Evolutionary conservation across 1,140 invertebrate species (phyloP).

Genomic region (Micrasema longulum): DNA sequence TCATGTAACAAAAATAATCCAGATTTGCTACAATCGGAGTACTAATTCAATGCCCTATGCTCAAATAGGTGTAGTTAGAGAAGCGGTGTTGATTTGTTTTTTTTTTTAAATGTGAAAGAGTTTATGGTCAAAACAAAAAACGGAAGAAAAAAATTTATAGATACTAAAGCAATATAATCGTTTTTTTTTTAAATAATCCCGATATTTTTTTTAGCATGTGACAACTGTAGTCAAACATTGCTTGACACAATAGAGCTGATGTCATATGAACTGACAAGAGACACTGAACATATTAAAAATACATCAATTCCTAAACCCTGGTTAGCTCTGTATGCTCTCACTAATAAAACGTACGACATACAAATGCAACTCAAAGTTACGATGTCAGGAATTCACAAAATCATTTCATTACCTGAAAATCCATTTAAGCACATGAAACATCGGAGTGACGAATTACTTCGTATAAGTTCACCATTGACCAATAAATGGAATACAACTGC

Average conservation of each 20-base stretch:
- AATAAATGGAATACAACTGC: conserved; percentile 38
- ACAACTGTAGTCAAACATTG: conserved; percentile 89
- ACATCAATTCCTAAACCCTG: conserved; percentile 82
- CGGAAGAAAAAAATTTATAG: no score
- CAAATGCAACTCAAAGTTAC: conserved; percentile 20
- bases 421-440: conserved; percentile 36
- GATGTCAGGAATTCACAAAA: conserved; percentile 17
- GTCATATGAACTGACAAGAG: conserved; percentile 65
- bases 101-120: no score
- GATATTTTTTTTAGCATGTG: conserved; percentile 81
- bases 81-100: no score
- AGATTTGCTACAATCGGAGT: no score
- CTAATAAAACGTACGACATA: conserved; percentile 57
- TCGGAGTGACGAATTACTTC: conserved; percentile 15
- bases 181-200: not conserved
- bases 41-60: no score
- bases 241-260: conserved; percentile 79
- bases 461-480: conserved; percentile 1
- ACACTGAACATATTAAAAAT: conserved; percentile 70
- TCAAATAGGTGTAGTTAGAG: no score
- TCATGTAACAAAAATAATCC: no score
- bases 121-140: no score
- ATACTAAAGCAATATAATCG: no score
- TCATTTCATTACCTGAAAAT: conserved; percentile 42
- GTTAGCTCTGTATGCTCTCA: conserved; percentile 69